Evolutionary conservation across 2,888 invertebrate genomes (phyloP).

Genomic region (Beris morrisii): DNA sequence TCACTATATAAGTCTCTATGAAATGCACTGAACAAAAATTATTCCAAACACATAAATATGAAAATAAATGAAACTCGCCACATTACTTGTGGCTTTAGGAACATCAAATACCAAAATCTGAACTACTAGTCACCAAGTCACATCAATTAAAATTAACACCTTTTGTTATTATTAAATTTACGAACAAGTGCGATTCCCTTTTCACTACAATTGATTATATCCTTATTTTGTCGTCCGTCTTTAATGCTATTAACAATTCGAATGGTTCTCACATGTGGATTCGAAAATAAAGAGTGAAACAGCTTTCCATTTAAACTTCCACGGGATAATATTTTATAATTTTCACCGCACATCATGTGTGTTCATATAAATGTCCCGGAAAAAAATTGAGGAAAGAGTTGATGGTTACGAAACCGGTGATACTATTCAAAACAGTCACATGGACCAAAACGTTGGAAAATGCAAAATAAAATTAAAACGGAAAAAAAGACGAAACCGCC

Average conservation of each 20-base stretch:
- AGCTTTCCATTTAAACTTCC: constrained; percentile 36
- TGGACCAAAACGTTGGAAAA: constrained; percentile 32
- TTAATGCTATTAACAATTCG: constrained; percentile 30
- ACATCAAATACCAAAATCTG: too few species aligned
- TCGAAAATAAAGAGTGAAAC: constrained; percentile 13
- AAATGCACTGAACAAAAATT: too few species aligned
- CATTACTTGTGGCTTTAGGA: too few species aligned
- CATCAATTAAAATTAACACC: too few species aligned
- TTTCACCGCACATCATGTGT: constrained; percentile 33
- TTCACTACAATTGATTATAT: constrained; percentile 1
- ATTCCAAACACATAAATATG: too few species aligned
- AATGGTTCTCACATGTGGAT: constrained; percentile 21
- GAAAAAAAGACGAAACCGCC: constrained; percentile 16
- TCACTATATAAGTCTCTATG: too few species aligned
- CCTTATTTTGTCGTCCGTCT: constrained; percentile 19
- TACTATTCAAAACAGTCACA: constrained; percentile 34
- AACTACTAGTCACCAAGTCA: too few species aligned
- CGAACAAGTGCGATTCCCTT: too few species aligned
- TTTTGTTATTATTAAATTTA: too few species aligned
- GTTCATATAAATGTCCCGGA: constrained; percentile 34
- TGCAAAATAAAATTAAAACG: constrained; percentile 20
- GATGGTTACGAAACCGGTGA: constrained; percentile 31
- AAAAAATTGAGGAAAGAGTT: constrained; percentile 30
- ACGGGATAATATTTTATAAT: constrained; percentile 38
- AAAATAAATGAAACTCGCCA: too few species aligned